These are phyloP conservation scores for Pedicia rivosa DNA, from an alignment of 2,888 invertebrate genomes.

Conservation along the genomic window DNA sequence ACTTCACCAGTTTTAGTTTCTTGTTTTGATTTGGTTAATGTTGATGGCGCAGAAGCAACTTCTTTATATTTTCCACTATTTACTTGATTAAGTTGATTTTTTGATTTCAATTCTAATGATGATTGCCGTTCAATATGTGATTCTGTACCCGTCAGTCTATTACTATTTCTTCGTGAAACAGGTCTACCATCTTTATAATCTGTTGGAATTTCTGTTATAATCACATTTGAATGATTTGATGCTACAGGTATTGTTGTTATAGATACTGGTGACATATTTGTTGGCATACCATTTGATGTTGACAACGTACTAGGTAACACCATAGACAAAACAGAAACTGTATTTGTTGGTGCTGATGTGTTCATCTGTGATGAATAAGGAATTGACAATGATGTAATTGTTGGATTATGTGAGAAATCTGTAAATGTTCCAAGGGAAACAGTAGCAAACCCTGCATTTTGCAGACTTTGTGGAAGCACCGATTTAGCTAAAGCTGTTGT, in stretches of 20 bases:
- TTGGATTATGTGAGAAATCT: too few relatives aligned
- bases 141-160: not conserved
- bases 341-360: constrained; percentile 1
- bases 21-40: constrained; percentile 25
- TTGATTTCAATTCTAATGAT: constrained; percentile 4
- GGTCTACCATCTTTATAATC: not conserved
- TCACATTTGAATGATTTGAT: constrained; percentile 1
- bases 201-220: constrained; percentile 3
- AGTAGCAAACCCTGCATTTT: constrained; percentile 14
- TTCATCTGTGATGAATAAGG: not conserved
- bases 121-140: not conserved
- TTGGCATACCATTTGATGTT: not conserved
- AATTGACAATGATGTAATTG: not conserved
- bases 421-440: constrained; percentile 9
- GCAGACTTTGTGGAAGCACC: constrained; percentile 37
- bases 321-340: constrained; percentile 2
- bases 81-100: not conserved
- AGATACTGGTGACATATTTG: not conserved
- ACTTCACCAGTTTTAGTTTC: constrained; percentile 29
- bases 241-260: not conserved
- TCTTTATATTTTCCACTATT: constrained; percentile 12
- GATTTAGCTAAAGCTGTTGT: constrained; percentile 68
- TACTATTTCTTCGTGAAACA: not conserved
- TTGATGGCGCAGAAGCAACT: constrained; percentile 24
- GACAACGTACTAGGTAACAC: not conserved